Evolutionary conservation across 2,113 vertebrate genomes (phyloP), one percentile per base, ranked within the genome.

Genomic region (Monopterus albus): DNA sequence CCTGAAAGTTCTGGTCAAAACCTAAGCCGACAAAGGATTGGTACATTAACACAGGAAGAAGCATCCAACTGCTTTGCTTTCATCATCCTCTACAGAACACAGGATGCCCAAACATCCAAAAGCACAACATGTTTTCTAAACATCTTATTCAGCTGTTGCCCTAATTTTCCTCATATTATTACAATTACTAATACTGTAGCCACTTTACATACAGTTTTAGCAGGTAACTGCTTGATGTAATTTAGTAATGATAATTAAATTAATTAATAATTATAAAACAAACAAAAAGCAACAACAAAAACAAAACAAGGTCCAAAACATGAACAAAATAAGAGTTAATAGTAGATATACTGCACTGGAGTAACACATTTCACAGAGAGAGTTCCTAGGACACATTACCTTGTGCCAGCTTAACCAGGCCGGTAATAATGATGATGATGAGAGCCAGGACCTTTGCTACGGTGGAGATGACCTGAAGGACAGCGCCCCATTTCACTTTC

Each of bases 401-500:
- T 92, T 94, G 91, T 15, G 50, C 90, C 20, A 95, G 87, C 35
- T 87, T 85, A 4, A 94, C 82, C 60, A 94, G 15, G 52, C 94
- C 94, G 9, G 91, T 81, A 13, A 94, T 88, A 69, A 95, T 93
- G 72, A 95, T 93, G 31, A 94, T 83, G 6, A 95, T 93, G 9
- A 95, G 90, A 55, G 94, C 94, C 2, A 94, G 66, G 20, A 95
- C 91, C 79, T 95, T 95, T 31, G 93, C 94, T 40, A 94, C 82
- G 1, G 94, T 95, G 60, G 93, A 93, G 75, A 92, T 29, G 46
- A 95, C 94, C 85, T 95, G 94, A 31, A 95, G 91, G 60, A 91
- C 88, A 18, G 94, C 92, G 0, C 94, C 94, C 94, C 92, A 94
- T 76, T 94, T 94, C 39, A 95, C 94, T 71, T 93, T 95, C 92